Conservation (phyloP, 2,797 vertebrate species). For the Phrynocephalus vlangalii region DNA sequence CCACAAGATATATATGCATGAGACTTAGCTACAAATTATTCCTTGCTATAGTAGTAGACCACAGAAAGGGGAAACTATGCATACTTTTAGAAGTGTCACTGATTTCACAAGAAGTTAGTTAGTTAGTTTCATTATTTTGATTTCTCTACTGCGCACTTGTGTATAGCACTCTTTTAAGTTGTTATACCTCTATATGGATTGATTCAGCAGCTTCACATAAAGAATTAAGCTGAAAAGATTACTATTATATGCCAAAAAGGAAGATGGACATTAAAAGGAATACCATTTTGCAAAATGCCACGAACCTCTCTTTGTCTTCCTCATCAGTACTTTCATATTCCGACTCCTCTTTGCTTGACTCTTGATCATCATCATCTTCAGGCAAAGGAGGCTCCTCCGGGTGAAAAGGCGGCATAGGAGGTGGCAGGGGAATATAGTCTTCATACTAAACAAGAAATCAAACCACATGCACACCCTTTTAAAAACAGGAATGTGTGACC, state of each 20-base stretch:
- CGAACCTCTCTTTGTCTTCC: conserved; percentile 91
- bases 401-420: conserved; percentile 87
- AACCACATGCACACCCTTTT: background rate
- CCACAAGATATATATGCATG: too few relatives aligned
- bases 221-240: too few relatives aligned
- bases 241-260: background rate
- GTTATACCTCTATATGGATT: too few relatives aligned
- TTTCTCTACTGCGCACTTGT: too few relatives aligned
- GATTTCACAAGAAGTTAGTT: background rate
- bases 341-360: conserved; percentile 88
- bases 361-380: conserved; percentile 82
- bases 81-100: background rate
- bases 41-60: too few relatives aligned
- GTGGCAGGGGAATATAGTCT: conserved; percentile 80
- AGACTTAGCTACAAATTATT: background rate
- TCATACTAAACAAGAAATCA: conserved; percentile 82
- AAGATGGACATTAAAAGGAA: background rate
- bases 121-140: too few relatives aligned
- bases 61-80: too few relatives aligned
- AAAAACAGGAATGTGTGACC: background rate
- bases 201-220: too few relatives aligned
- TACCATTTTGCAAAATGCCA: background rate
- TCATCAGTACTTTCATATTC: conserved; percentile 95
- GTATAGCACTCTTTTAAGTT: background rate
- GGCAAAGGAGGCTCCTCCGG: conserved; percentile 92